phyloP scores from a whole-genome alignment of 1,140 invertebrate species.

The Dendrolimus kikuchii region DNA sequence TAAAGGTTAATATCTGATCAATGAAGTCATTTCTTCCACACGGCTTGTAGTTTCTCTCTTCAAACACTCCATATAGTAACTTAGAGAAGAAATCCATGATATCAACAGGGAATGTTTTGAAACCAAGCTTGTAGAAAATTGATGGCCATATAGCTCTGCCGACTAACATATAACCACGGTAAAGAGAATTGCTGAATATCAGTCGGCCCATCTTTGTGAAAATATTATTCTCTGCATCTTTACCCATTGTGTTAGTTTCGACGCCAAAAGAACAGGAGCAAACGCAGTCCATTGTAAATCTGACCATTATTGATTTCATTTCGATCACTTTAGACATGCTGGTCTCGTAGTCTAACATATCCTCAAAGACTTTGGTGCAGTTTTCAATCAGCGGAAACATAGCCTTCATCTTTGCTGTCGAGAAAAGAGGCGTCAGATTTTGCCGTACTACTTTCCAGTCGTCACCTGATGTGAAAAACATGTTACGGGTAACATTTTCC shows the following conservation, averaged over 20 bases:
- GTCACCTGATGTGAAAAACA: constrained; percentile 35
- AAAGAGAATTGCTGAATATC: constrained; percentile 16
- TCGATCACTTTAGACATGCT: constrained; percentile 26
- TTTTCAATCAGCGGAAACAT: constrained; percentile 66
- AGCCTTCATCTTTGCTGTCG: constrained; percentile 72
- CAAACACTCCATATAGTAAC: constrained; percentile 15
- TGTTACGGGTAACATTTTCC: constrained; percentile 3
- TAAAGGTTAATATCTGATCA: constrained; percentile 23
- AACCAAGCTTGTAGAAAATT: constrained; percentile 19
- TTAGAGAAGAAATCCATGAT: constrained; percentile 14
- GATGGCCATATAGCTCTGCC: constrained; percentile 17
- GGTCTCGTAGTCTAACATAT: constrained; percentile 23
- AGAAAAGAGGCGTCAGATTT: constrained; percentile 74
- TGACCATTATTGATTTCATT: constrained; percentile 46
- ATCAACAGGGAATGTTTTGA: constrained; percentile 8
- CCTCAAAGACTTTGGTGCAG: constrained; percentile 46
- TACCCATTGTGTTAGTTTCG: constrained; percentile 64
- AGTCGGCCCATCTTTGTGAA: constrained; percentile 61
- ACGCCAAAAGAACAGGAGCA: constrained; percentile 73
- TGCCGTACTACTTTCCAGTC: constrained; percentile 72
- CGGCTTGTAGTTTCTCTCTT: constrained; percentile 14
- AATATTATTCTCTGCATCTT: constrained; percentile 44
- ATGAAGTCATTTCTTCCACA: constrained; percentile 23
- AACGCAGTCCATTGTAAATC: constrained; percentile 72
- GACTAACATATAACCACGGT: constrained; percentile 1